Base-by-base conservation (phyloP, 2,888 invertebrate species). In the Dorcus hopei region DNA sequence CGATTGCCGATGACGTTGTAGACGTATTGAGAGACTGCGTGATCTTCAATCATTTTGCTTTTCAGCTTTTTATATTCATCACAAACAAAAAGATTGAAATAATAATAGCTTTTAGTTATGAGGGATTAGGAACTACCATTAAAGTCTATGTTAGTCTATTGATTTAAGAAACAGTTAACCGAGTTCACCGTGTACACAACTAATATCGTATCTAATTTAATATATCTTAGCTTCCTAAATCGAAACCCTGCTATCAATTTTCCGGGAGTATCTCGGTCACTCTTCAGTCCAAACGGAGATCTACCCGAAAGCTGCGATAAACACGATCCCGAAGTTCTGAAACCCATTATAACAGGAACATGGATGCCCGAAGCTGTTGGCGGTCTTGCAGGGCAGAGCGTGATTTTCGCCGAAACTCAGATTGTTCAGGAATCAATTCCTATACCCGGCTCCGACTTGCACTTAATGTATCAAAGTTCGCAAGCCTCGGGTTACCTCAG, bases 391-490 rank as follows among this genome's bases (percentile, higher is more conserved):
- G 89, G 89, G 63, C 84, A 85, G 70, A 90, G 93, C 72, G 87
- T 93, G 53, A 88, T 95, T 63, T 93, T 95, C 74, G 92, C 94
- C 47, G 95, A 95, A 79, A 93, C 93, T 57, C 95, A 95, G 87
- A 96, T 97, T 73, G 88, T 97, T n/a, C 97, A 96, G 80, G 97
- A 97, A 80, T 93, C 93, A 66, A 91, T 97, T 65, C 87, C 90
- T 54, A 94, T 98, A 66, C 96, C 97, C 4, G 96, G 95, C 47
- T 97, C 97, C 7, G 90, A 91, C 66, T 86, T 97, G 7, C 92
- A 95, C 77, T 83, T 99, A 65, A 92, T 97, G 70, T 98, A 99
- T 80, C 93, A 95, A 76, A 97, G 96, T 67, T 95, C 95, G 52
- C 93, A 97, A 79, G 91, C 96, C 0, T 89, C 93, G 2, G 97